These are phyloP conservation scores for Sebastes minor DNA, from an alignment of 2,797 vertebrate genomes.

Conservation along the genomic window DNA sequence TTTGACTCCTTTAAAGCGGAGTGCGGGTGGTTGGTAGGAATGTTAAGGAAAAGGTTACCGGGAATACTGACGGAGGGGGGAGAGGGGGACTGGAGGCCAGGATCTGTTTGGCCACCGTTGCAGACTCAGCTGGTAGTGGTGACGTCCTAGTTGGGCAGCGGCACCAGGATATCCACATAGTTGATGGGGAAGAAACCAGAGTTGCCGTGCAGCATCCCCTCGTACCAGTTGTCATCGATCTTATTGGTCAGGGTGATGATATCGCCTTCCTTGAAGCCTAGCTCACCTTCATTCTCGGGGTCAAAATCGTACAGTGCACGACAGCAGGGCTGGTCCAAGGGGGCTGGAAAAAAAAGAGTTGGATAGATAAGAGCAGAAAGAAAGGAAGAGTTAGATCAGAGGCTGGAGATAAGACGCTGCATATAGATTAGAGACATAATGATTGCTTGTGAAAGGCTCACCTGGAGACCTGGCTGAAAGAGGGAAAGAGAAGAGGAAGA, in stretches of 20 bases:
- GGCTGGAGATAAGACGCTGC: not conserved
- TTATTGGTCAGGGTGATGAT: constrained; percentile 98
- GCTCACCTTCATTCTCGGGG: constrained; percentile 96
- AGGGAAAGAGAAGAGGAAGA: not conserved
- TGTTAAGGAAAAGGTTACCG: constrained; percentile 62
- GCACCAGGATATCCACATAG: constrained; percentile 96
- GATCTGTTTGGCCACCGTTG: constrained; percentile 32
- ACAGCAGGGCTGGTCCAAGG: constrained; percentile 97
- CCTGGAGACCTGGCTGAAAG: constrained; percentile 80
- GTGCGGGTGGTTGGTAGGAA: constrained; percentile 56
- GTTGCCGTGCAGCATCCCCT: constrained; percentile 95
- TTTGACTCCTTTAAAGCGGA: constrained; percentile 51
- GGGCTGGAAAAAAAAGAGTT: constrained; percentile 63
- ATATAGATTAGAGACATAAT: constrained; percentile 17
- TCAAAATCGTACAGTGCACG: constrained; percentile 97
- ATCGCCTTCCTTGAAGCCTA: constrained; percentile 98
- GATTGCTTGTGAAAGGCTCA: constrained; percentile 60
- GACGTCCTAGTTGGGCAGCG: constrained; percentile 90
- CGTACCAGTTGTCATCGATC: constrained; percentile 99
- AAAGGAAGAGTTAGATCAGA: not conserved
- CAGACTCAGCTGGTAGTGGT: constrained; percentile 20
- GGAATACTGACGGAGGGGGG: constrained; percentile 25
- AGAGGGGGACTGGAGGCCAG: constrained; percentile 31
- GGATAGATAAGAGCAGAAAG: not conserved
- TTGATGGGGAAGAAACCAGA: constrained; percentile 99